Conservation (phyloP, 1,140 invertebrate species). For the Phenacoccus solenopsis region DNA sequence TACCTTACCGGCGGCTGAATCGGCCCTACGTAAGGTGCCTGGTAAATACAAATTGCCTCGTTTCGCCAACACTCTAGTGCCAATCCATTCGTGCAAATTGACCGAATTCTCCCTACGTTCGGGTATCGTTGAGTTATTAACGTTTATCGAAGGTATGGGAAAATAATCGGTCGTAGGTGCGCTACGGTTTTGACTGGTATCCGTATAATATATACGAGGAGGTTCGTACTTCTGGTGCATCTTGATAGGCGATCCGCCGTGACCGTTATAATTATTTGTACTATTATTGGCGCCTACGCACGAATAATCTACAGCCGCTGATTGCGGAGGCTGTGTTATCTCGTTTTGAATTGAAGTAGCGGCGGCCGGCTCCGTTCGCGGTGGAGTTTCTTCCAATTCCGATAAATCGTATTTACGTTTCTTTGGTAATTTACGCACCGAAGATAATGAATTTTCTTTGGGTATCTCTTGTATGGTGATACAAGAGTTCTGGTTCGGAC, state of each 20-base stretch:
- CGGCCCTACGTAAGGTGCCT: constrained; percentile 53
- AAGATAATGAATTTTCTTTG: neutral
- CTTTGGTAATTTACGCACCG: constrained; percentile 56
- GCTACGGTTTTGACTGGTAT: neutral
- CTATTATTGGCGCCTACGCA: constrained; percentile 21
- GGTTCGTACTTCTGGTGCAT: neutral
- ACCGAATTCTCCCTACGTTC: constrained; percentile 34
- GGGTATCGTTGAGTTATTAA: neutral
- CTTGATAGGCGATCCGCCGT: neutral
- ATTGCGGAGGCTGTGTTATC: constrained; percentile 37
- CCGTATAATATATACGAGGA: neutral
- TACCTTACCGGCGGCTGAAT: constrained; percentile 42
- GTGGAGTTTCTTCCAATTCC: constrained; percentile 53
- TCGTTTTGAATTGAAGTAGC: constrained; percentile 24
- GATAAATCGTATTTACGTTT: constrained; percentile 77
- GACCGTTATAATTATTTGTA: neutral
- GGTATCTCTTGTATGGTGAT: neutral
- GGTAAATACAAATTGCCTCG: constrained; percentile 67
- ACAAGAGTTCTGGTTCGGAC: neutral
- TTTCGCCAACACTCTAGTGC: constrained; percentile 79
- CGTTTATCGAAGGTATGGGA: neutral
- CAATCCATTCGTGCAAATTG: constrained; percentile 80
- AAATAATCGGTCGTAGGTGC: neutral
- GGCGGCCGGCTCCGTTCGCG: constrained; percentile 28
- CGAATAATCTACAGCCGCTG: constrained; percentile 46